Percentiles rank a stretch among this genome's conserved stretches.
Evolutionary conservation across 1,140 invertebrate species (phyloP).

Genomic region (Drosophila eugracilis): DNA sequence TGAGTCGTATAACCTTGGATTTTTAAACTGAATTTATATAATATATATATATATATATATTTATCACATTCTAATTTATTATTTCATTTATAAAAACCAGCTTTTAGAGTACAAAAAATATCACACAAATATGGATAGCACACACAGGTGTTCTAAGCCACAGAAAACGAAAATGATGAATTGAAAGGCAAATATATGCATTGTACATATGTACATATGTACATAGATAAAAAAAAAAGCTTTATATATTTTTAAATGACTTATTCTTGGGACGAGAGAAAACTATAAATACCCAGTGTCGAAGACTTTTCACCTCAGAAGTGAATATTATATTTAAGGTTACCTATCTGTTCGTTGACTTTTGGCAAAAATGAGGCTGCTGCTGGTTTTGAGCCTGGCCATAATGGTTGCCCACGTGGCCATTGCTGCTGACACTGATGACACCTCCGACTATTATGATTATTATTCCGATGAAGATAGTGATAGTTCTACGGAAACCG

Average conservation of each 20-base stretch:
- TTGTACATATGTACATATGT: not conserved
- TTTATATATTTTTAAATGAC: constrained; percentile 2
- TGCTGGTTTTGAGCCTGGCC: constrained; percentile 4
- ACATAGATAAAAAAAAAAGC: constrained; percentile 9
- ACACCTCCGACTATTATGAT: too few relatives aligned
- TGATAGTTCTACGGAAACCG: not conserved
- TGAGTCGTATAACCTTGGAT: not conserved
- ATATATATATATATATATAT: not conserved
- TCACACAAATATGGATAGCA: not conserved
- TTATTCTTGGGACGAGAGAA: not conserved
- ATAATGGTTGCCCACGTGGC: constrained; percentile 16
- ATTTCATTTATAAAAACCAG: not conserved
- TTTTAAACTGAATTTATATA: too few relatives aligned
- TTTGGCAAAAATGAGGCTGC: constrained; percentile 12
- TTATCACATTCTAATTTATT: not conserved
- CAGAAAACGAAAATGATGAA: constrained; percentile 5
- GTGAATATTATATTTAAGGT: not conserved
- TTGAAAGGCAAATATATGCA: constrained; percentile 7
- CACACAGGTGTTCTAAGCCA: constrained; percentile 25
- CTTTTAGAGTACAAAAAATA: constrained; percentile 1
- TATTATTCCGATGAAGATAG: not conserved
- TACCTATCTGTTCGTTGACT: constrained; percentile 10
- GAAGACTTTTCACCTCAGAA: constrained; percentile 10
- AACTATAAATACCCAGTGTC: constrained; percentile 27
- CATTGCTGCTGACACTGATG: not conserved